Evolutionary conservation across 2,113 vertebrate genomes (phyloP), one percentile per base, ranked within the genome.

Genomic region (Gracilinanus agilis): DNA sequence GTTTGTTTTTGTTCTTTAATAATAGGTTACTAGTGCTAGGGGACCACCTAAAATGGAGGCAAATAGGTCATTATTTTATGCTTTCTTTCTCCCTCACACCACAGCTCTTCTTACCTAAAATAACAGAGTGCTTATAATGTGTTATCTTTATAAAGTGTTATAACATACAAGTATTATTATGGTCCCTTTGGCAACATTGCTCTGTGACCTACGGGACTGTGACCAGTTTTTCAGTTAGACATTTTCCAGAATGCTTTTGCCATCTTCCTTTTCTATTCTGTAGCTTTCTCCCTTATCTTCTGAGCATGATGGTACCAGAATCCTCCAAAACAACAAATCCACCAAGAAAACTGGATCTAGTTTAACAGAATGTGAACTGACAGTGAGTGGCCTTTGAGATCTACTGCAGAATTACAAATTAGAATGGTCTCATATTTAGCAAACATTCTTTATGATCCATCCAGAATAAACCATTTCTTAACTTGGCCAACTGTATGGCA

Each of bases 81-180:
- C 67, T 40, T 83, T 83, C 21, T 40, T 23, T 83, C n/a, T 40
- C n/a, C 67, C 67, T 83, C n/a, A 83, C n/a, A 5, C 67, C 25
- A 34, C 5, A 83, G 67, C n/a, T 83, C 67, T 83, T 83, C n/a
- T 83, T 83, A 83, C n/a, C 19, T n/a, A 21, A 83, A 83, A 40
- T 83, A 83, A 21, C 16, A 40, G 49, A 49, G 34, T 40, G 19
- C 67, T 40, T 83, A 23, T 49, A 49, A 49, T 49, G 49, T 49
- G 49, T 49, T 49, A 5, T 49, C 49, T 49, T 49, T 49, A 89
- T 1, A 90, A 91, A 90, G 96, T 53, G 93, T 95, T 53, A 54
- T 91, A 21, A 25, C n/a, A 54, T 56, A 83, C 44, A 97, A 92
- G 75, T 94, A n/a, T n/a, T n/a, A 56, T 89, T 93, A n/a, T 34